Base-by-base conservation (phyloP, 1,140 invertebrate genomes). In the Drosophila tsacasi region DNA sequence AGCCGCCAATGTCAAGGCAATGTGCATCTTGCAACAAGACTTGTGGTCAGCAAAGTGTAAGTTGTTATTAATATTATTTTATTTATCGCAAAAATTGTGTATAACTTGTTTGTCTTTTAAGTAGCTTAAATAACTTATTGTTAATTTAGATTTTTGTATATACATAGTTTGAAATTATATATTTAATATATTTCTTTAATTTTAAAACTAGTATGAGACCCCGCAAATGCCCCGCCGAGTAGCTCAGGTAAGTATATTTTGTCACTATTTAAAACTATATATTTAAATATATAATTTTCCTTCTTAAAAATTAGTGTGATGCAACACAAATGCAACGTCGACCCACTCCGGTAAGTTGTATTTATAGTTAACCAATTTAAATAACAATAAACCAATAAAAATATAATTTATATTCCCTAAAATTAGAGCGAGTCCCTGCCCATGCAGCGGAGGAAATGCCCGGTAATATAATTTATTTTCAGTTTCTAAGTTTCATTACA, bases 41-140 rank as follows among this genome's bases (percentile, higher is more conserved):
- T 19, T 9, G 21, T 32, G 9, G 5, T 15, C n/a, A n/a, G 2
- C 21, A 46, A 46, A 67, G 3, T 30, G 67, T 71, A 67, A 64
- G 59, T 32, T 15, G 3, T 4, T 54, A 35, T 15, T 35, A n/a
- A 0, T 13, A 25, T 13, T 40, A 10, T 17, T 30, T 54, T 5
- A 17, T 39, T 12, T 8, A 7, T 12, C 30, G 12, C 9, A 32
- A 8, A 32, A 32, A 10, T 10, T 32, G 9, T 32, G 9, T 32
- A 3, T 2, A 32, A 32, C 30, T 32, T 10, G 30, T 32, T 30
- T 30, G 8, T 9, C 3, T 5, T 27, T 3, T 27, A 3, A 0
- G 25, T 27, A 27, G 0, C 8, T 30, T 30, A 0, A 9, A 30
- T 1, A 30, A 15, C 15, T 50, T 10, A 6, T n/a, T 17, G 8